Evolutionary conservation across 2,888 invertebrate species (phyloP).

Genomic region (Phasia obesa): DNA sequence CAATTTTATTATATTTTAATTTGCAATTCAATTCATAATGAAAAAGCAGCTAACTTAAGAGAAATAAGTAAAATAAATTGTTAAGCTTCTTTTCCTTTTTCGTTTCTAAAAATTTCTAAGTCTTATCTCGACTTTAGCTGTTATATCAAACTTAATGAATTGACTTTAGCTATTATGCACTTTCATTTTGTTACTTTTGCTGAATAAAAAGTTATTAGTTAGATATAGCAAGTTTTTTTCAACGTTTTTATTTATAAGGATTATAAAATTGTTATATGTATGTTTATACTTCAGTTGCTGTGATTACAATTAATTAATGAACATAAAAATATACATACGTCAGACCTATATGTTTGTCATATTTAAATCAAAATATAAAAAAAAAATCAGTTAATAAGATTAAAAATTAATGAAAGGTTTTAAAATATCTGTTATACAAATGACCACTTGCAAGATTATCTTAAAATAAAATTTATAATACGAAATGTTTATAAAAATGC

Average conservation of each 20-base stretch:
- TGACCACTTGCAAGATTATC: conserved; percentile 46
- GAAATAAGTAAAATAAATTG: conserved; percentile 32
- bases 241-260: conserved; percentile 40
- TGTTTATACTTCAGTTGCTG: no score
- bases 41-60: conserved; percentile 37
- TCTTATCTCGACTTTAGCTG: conserved; percentile 34
- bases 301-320: no score
- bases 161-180: conserved; percentile 37
- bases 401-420: conserved; percentile 37
- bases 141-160: conserved; percentile 36
- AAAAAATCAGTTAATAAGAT: conserved; percentile 35
- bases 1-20: conserved; percentile 45
- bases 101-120: conserved; percentile 2
- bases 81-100: conserved; percentile 14
- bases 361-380: conserved; percentile 42
- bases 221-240: conserved; percentile 40
- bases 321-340: no score
- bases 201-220: conserved; percentile 42
- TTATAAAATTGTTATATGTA: conserved; percentile 37
- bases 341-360: no score
- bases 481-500: conserved; percentile 44
- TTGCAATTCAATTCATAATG: conserved; percentile 25
- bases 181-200: conserved; percentile 42
- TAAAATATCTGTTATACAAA: conserved; percentile 44
- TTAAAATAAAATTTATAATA: conserved; percentile 42